These are phyloP conservation scores for Falco novaeseelandiae DNA, from an alignment of 2,797 vertebrate species.

Conservation along the genomic window DNA sequence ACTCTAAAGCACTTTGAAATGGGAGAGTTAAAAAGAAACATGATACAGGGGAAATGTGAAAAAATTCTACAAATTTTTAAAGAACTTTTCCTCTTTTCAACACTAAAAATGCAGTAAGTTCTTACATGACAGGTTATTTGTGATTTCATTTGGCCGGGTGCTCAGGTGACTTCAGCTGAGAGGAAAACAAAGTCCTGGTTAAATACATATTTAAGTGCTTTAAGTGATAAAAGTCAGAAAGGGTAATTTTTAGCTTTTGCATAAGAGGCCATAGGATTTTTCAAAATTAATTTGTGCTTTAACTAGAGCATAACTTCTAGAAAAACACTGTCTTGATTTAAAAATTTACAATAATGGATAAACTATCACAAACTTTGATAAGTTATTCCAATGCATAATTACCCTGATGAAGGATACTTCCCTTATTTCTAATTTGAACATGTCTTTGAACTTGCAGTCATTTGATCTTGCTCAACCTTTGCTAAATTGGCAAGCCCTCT, in stretches of 20 bases:
- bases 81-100: not conserved
- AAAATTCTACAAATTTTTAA: not conserved
- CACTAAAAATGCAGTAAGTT: not conserved
- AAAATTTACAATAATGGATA: slow-evolving; percentile 31
- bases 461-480: slow-evolving; percentile 45
- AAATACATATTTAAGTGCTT: not conserved
- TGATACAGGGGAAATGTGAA: not conserved
- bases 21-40: not conserved
- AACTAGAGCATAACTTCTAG: not conserved
- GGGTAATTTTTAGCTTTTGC: not conserved
- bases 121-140: not conserved
- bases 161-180: not conserved
- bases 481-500: slow-evolving; percentile 1
- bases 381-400: slow-evolving; percentile 26
- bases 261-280: not conserved
- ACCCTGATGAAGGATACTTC: not conserved
- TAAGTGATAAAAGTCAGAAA: not conserved
- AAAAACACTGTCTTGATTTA: not conserved
- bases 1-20: not conserved
- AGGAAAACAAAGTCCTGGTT: not conserved
- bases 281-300: not conserved
- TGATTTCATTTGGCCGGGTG: not conserved
- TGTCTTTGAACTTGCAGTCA: slow-evolving; percentile 49
- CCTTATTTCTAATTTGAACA: slow-evolving; percentile 10
- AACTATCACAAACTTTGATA: not conserved